phyloP scores from a whole-genome alignment of 2,797 vertebrate species.

The Aphelocoma californica region DNA sequence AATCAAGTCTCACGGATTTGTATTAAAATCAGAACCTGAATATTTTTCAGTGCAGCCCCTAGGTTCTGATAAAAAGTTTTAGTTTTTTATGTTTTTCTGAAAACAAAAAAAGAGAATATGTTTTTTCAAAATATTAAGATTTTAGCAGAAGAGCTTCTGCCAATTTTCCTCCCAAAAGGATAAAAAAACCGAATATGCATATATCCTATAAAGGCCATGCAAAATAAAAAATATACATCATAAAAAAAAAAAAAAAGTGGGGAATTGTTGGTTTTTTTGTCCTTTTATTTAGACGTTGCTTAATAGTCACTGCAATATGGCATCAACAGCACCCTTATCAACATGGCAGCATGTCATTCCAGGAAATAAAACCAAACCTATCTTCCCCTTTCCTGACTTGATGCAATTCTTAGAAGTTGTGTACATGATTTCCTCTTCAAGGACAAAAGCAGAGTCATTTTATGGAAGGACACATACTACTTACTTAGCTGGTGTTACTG shows the following conservation, averaged over 20 bases:
- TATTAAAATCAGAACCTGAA: not conserved
- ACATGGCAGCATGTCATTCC: not conserved
- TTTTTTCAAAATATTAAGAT: not conserved
- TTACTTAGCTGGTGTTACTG: not conserved
- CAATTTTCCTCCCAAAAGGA: not conserved
- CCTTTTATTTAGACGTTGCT: not conserved
- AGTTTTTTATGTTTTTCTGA: not conserved
- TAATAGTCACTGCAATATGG: not conserved
- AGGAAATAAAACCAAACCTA: not conserved
- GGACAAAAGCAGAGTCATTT: not conserved
- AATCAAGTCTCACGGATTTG: not conserved
- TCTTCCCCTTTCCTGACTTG: not conserved
- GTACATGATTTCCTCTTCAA: not conserved
- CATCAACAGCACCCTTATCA: not conserved
- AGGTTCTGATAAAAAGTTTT: not conserved
- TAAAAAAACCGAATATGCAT: not conserved
- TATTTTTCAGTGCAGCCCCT: not conserved
- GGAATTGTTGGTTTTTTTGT: not conserved
- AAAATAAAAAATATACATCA: not conserved
- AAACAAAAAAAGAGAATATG: accelerated
- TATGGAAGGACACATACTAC: not conserved
- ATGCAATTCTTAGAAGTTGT: not conserved
- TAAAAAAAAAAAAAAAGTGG: no score
- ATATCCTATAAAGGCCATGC: accelerated
- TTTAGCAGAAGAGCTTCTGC: not conserved